phyloP scores from a whole-genome alignment of 2,113 vertebrate species.

The Mungos mungo region DNA sequence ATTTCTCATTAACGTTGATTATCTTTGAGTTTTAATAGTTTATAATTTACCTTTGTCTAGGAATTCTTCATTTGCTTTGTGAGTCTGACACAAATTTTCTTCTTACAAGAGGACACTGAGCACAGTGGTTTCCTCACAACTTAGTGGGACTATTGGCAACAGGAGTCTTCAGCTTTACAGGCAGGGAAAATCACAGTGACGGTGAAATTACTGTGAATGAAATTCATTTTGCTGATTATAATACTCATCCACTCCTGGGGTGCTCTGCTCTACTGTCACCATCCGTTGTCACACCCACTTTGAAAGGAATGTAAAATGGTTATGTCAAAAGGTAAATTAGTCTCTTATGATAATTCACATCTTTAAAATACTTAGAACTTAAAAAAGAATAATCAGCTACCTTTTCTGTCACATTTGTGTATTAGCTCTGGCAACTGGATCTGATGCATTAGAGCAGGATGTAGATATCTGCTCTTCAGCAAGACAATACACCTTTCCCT shows the following conservation, averaged over 20 bases:
- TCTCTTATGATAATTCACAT: neutral
- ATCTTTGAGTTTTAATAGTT: neutral
- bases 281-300: neutral
- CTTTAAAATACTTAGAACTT: constrained; percentile 23
- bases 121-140: neutral
- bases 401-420: neutral
- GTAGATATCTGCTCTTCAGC: constrained; percentile 20
- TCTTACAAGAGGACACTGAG: neutral
- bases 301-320: constrained; percentile 38
- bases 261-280: neutral
- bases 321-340: constrained; percentile 35
- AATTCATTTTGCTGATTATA: constrained; percentile 27
- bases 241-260: neutral
- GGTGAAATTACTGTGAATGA: constrained; percentile 20
- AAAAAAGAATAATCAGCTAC: neutral
- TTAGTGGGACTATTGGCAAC: neutral
- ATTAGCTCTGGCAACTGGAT: constrained; percentile 39
- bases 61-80: constrained; percentile 26
- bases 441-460: constrained; percentile 20
- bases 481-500: constrained; percentile 50
- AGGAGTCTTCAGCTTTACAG: neutral
- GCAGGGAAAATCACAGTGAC: neutral
- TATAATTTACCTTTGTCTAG: neutral
- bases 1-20: neutral
- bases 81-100: neutral